Percentiles rank a stretch among this genome's conserved stretches.
These are phyloP conservation scores for Tinea pellionella DNA, from an alignment of 2,888 invertebrate species.

Conservation along the genomic window DNA sequence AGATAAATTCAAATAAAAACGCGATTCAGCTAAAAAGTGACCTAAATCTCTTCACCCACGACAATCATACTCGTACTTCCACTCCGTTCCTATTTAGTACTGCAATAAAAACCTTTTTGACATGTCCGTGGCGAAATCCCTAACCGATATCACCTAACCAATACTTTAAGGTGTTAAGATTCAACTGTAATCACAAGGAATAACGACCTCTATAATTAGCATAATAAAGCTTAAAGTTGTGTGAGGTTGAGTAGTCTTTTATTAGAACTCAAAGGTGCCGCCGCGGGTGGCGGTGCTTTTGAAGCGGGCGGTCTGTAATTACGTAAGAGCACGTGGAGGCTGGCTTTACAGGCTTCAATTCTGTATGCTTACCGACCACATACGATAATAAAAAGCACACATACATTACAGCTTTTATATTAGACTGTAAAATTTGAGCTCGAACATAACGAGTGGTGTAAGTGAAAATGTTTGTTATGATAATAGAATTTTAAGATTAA, in stretches of 20 bases:
- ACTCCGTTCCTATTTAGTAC: conserved; percentile 25
- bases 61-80: background rate
- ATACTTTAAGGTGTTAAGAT: conserved; percentile 61
- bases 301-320: conserved; percentile 57
- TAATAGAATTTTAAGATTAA: background rate
- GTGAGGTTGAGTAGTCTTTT: conserved; percentile 33
- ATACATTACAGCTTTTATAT: background rate
- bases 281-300: conserved; percentile 52
- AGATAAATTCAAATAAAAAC: no score
- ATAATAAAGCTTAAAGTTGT: background rate
- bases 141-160: conserved; percentile 63
- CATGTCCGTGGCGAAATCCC: conserved; percentile 70
- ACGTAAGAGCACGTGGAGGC: conserved; percentile 37
- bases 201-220: background rate
- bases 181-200: fast-evolving
- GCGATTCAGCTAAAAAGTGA: no score
- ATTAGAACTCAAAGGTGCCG: conserved; percentile 63
- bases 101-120: conserved; percentile 68
- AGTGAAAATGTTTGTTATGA: background rate
- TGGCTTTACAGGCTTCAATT: conserved; percentile 6
- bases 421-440: background rate
- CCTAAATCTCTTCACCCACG: background rate
- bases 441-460: background rate
- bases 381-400: background rate
- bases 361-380: conserved; percentile 9